Evolutionary conservation across 2,113 vertebrate species (phyloP).

Genomic region (Passer montanus): DNA sequence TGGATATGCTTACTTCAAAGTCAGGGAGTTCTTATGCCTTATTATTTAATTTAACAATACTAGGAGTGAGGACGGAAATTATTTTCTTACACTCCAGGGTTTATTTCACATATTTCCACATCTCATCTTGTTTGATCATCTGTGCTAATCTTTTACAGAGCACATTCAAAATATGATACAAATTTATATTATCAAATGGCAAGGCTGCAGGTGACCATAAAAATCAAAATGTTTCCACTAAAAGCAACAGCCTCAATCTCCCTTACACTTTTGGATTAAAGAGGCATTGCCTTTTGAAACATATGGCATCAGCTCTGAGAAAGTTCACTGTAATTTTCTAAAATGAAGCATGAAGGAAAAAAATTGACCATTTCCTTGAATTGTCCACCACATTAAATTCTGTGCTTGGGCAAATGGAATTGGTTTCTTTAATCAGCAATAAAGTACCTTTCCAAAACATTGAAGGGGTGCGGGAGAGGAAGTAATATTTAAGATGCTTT

Average conservation of each 20-base stretch:
- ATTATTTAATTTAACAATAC: not conserved
- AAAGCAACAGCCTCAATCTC: not conserved
- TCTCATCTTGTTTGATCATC: not conserved
- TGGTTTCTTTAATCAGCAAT: not conserved
- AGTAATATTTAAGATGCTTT: not conserved
- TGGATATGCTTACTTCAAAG: not conserved
- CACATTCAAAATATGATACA: not conserved
- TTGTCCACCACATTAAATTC: not conserved
- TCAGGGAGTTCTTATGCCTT: not conserved
- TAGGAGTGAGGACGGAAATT: not conserved
- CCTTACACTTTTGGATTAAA: not conserved
- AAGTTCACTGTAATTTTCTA: not conserved
- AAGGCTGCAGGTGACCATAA: not conserved
- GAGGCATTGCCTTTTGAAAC: not conserved
- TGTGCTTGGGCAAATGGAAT: not conserved
- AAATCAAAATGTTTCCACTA: not conserved
- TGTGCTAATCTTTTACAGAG: not conserved
- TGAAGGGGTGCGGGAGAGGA: not conserved
- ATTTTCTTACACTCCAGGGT: not conserved
- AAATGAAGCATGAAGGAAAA: not conserved
- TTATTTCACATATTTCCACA: not conserved
- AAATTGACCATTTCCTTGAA: not conserved
- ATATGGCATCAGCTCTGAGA: not conserved
- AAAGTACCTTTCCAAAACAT: not conserved
- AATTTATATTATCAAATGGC: not conserved